These are phyloP conservation scores for Grammomys dolichurus DNA, from an alignment of 2,113 vertebrate species.

Conservation along the genomic window DNA sequence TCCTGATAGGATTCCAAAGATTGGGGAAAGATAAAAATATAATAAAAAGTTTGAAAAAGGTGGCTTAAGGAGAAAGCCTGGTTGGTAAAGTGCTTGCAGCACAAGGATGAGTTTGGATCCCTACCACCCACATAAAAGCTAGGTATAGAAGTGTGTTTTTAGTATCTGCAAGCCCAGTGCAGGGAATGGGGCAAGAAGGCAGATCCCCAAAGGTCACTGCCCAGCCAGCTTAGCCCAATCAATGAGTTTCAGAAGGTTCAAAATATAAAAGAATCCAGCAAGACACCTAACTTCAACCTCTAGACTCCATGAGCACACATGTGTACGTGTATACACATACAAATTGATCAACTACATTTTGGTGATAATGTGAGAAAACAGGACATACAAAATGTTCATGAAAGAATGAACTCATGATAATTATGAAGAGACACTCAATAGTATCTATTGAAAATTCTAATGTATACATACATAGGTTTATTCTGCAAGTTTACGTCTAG, in stretches of 20 bases:
- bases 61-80: background rate
- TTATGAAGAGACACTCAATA: background rate
- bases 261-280: background rate
- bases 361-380: background rate
- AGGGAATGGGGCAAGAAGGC: background rate
- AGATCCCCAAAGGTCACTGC: background rate
- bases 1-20: background rate
- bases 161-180: background rate
- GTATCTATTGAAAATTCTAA: constrained; percentile 5
- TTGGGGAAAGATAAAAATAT: background rate
- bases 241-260: background rate
- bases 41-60: background rate
- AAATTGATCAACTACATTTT: background rate
- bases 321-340: background rate
- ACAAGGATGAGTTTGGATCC: background rate
- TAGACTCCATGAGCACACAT: background rate
- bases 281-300: background rate
- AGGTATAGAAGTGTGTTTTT: background rate
- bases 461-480: background rate
- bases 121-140: background rate
- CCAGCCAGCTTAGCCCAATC: too few species aligned
- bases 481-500: background rate
- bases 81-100: background rate
- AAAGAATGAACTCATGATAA: background rate
- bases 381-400: background rate